Evolutionary conservation across 2,113 vertebrate species (phyloP).

Genomic region (Ailurus styani): DNA sequence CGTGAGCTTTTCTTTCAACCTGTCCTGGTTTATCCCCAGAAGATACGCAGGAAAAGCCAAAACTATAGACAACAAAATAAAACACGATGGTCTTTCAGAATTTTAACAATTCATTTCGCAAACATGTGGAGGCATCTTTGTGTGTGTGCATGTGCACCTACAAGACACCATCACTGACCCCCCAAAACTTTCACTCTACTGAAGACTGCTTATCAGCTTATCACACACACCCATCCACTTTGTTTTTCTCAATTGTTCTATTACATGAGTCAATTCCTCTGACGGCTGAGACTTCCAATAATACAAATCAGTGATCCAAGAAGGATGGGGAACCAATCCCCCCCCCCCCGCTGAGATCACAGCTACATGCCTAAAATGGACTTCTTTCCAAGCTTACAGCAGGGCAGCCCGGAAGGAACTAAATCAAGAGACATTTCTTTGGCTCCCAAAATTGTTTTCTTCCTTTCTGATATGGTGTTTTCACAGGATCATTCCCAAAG

Average conservation of each 20-base stretch:
- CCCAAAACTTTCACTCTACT: neutral
- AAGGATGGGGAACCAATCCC: neutral
- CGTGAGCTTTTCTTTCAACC: slow-evolving; percentile 96
- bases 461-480: slow-evolving; percentile 19
- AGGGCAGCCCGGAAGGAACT: slow-evolving; percentile 24
- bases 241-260: neutral
- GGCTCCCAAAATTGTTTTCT: slow-evolving; percentile 45
- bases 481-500: neutral
- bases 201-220: neutral
- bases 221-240: neutral
- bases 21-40: slow-evolving; percentile 93
- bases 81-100: neutral
- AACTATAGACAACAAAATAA: slow-evolving; percentile 80
- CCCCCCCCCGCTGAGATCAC: neutral
- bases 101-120: neutral
- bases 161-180: neutral
- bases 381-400: neutral
- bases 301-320: neutral
- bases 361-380: slow-evolving; percentile 5
- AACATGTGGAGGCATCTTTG: neutral
- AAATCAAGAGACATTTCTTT: slow-evolving; percentile 20
- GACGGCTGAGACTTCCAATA: neutral
- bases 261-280: neutral
- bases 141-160: neutral
- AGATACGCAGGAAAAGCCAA: slow-evolving; percentile 97